Base-by-base conservation (phyloP, 2,113 vertebrate species). In the Aepyceros melampus region DNA sequence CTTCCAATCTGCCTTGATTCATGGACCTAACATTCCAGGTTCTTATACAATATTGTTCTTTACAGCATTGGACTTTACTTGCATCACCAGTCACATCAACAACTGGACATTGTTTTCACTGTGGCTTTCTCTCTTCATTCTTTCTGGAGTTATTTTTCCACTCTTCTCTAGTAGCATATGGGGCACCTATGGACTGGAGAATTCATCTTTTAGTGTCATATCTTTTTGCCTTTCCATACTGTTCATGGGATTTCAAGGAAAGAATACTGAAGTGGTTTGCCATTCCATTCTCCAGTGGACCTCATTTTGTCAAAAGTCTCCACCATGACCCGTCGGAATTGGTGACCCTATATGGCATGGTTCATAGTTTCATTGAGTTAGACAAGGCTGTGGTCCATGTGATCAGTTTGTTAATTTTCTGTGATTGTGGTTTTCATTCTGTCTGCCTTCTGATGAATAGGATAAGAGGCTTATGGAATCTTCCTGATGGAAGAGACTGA, bases 291-390 rank as follows among this genome's bases (percentile, higher is more conserved):
- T 36, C 64, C 64, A 71, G 17, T 36, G 64, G 9, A 71, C 9
- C 17, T 71, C 64, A 71, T 36, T 36, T 23, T 36, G 64, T 71
- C 64, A 71, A 71, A 71, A 71, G n/a, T 71, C 64, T 71, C 64
- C 64, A 71, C n/a, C n/a, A 71, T 71, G 64, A 23, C 19, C 64
- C 0, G 0, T 36, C 19, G 1, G 0, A 71, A 71, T 12, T 71
- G 64, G 9, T 71, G n/a, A 21, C 9, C n/a, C 19, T 36, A 71
- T 67, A 36, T 71, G n/a, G 9, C 17, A 12, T 36, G n/a, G n/a
- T n/a, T 71, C n/a, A 71, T 71, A 36, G 64, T 71, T 71, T 71
- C n/a, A 71, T 6, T 71, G 17, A 23, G 64, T 36, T 71, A 36
- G 19, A 71, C 64, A 36, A 71, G n/a, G 64, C 19, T 71, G 64